phyloP scores from a whole-genome alignment of 2,797 vertebrate genomes.

The Artibeus lituratus region DNA sequence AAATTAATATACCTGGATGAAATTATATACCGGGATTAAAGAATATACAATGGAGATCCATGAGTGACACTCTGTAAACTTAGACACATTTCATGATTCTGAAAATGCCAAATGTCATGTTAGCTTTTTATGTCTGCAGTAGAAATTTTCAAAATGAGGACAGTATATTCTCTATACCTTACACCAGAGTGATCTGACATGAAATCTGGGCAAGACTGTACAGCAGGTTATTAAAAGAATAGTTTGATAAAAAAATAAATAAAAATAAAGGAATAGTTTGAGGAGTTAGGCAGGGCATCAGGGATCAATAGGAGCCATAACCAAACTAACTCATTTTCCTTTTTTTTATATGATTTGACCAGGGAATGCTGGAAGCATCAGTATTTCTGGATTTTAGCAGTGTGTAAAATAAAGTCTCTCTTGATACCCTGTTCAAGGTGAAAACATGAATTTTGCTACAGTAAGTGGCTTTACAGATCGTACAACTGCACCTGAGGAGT shows the following conservation, averaged over 20 bases:
- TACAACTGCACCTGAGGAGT: background rate
- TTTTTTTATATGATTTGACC: background rate
- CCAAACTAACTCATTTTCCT: background rate
- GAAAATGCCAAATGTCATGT: background rate
- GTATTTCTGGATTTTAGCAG: background rate
- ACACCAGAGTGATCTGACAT: background rate
- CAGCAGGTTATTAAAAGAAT: background rate
- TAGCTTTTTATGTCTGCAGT: background rate
- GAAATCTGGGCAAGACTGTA: background rate
- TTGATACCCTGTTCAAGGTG: background rate
- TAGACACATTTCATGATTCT: background rate
- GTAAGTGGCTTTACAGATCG: background rate
- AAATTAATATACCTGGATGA: background rate
- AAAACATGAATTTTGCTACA: background rate
- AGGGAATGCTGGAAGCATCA: background rate
- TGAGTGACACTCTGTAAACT: background rate
- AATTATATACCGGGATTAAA: background rate
- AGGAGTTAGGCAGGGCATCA: background rate
- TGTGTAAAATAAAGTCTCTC: background rate
- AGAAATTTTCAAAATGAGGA: conserved; percentile 12
- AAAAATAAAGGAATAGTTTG: background rate
- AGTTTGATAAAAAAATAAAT: background rate
- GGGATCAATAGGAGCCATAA: background rate
- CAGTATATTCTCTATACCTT: background rate
- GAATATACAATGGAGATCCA: background rate